Evolutionary conservation across 2,888 invertebrate genomes (phyloP), one percentile per base, ranked within the genome.

Genomic region (Leucophora obtusa): DNA sequence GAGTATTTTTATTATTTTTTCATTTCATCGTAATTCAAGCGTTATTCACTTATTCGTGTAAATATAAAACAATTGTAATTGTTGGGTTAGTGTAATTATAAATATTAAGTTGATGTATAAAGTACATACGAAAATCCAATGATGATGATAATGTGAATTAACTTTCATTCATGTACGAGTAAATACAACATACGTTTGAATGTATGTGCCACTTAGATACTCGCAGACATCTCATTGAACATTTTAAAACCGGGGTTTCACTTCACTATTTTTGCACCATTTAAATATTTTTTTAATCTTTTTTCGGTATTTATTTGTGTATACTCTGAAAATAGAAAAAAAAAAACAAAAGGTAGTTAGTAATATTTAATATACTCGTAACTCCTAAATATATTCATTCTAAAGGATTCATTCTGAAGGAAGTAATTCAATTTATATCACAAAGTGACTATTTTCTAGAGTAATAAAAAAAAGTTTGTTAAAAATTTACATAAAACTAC

Each of bases 61-160:
- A 33, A 35, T 58, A 53, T 58, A 28, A 58, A 81, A 74, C 66
- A 73, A 70, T 74, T 81, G 73, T 70, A 81, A 70, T 81, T 81
- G 65, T 62, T 70, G 73, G 7, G 17, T 70, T 66, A 73, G 17
- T 66, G 69, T 68, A 76, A 76, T 81, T 65, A 76, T 43, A 59
- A 28, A 28, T 28, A 28, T 33, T 81, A 33, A 50, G 53, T 15
- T 8, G 59, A 6, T 58, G 15, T 8, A 4, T 56, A 28, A n/a
- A 10, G 56, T 28, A 33, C 0, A 28, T 56, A 28, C 21, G n/a
- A 9, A 21, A 17, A 69, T 75, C 56, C 54, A 69, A 63, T 70
- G 63, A 62, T 60, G 43, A 33, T 63, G 43, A 83, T 65, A 24
- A 72, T 56, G 50, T 65, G 72, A 63, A 72, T 65, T 69, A 53